A percentile compares a stretch with the other conserved stretches of the same genome.
Conservation (phyloP, 1,140 invertebrate species). For the Grapholita molesta region DNA sequence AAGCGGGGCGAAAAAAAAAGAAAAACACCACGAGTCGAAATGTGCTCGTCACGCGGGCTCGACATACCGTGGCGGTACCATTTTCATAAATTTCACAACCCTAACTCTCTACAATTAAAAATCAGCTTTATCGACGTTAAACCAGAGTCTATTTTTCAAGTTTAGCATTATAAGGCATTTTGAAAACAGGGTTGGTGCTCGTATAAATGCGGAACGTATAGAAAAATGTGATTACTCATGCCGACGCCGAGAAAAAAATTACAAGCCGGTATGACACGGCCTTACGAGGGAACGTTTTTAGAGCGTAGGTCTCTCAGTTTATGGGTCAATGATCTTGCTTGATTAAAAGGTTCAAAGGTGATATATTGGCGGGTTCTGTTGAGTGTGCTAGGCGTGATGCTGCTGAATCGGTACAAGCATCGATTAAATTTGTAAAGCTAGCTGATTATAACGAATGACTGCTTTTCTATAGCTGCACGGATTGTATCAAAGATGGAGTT, state of each 20-base stretch:
- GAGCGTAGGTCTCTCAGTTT: slow-evolving; percentile 24
- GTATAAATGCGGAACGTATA: slow-evolving; percentile 67
- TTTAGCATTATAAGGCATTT: slow-evolving; percentile 32
- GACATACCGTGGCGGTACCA: slow-evolving; percentile 39
- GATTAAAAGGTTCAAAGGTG: slow-evolving; percentile 29
- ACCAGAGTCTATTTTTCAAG: slow-evolving; percentile 46
- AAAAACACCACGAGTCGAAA: slow-evolving; percentile 63
- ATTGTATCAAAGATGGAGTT: neutral
- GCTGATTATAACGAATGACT: neutral
- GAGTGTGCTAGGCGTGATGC: neutral
- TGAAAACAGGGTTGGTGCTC: slow-evolving; percentile 27
- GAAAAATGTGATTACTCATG: slow-evolving; percentile 74
- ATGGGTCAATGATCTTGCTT: slow-evolving; percentile 39
- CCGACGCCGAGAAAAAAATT: slow-evolving; percentile 66
- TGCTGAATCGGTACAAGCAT: neutral
- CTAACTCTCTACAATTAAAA: slow-evolving; percentile 39
- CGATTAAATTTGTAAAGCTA: neutral
- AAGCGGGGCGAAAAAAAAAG: slow-evolving; percentile 34
- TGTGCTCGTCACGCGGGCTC: slow-evolving; percentile 66
- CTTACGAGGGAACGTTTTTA: slow-evolving; percentile 23
- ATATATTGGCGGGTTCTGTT: slow-evolving; percentile 9
- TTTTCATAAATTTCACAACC: slow-evolving; percentile 61
- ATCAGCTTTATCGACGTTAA: slow-evolving; percentile 44
- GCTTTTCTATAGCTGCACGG: neutral
- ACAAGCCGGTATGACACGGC: slow-evolving; percentile 54